These are phyloP conservation scores for Malthinus flaveolus DNA, from an alignment of 2,888 invertebrate genomes.

Conservation along the genomic window DNA sequence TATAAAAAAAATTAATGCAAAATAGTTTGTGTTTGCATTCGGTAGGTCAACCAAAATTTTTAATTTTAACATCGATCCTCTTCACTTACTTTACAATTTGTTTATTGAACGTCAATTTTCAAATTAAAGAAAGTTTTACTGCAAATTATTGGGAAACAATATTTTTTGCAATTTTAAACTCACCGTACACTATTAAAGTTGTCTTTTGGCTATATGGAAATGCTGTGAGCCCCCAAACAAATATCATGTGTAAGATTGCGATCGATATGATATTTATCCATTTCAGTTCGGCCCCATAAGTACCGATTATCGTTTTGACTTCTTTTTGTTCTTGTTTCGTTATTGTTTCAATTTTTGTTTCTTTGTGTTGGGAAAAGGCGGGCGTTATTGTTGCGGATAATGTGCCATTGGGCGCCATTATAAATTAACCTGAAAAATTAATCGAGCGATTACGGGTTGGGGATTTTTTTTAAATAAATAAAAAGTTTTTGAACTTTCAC, in stretches of 20 bases:
- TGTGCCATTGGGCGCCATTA: too few relatives aligned
- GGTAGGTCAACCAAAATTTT: too few relatives aligned
- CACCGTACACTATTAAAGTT: slow-evolving; percentile 63
- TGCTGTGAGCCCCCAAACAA: slow-evolving; percentile 51
- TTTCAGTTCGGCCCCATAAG: slow-evolving; percentile 64
- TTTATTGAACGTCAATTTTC: too few relatives aligned
- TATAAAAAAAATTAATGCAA: too few relatives aligned
- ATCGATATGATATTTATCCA: slow-evolving; percentile 66
- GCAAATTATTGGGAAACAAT: slow-evolving; percentile 41
- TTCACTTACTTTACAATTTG: too few relatives aligned
- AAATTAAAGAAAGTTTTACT: background rate
- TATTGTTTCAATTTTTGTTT: background rate
- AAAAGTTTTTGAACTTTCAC: too few relatives aligned
- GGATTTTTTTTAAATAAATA: too few relatives aligned
- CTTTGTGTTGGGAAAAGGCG: background rate
- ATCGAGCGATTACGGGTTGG: too few relatives aligned
- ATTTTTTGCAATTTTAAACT: slow-evolving; percentile 48
- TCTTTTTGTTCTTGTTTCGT: slow-evolving; percentile 1
- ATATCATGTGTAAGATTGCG: slow-evolving; percentile 56
- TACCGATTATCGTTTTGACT: slow-evolving; percentile 32
- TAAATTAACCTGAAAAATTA: too few relatives aligned
- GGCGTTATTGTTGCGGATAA: too few relatives aligned
- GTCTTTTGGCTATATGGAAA: slow-evolving; percentile 49
- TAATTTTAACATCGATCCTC: too few relatives aligned
- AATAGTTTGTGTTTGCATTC: too few relatives aligned